Conservation (phyloP, 2,888 invertebrate species). For the Nephrocerus scutellatus region DNA sequence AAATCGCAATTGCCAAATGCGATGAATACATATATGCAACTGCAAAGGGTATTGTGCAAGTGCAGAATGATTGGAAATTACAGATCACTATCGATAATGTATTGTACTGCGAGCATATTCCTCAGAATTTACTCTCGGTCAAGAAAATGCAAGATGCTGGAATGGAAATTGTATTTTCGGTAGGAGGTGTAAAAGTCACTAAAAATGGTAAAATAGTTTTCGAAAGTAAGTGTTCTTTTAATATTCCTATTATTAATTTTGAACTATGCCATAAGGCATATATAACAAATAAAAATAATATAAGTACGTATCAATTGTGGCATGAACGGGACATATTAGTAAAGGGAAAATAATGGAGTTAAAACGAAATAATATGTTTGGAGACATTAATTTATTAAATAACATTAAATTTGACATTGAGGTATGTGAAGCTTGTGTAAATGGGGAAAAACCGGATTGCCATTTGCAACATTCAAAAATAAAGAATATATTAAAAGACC, state of each 20-base stretch:
- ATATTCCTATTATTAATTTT: slow-evolving; percentile 17
- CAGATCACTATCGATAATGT: slow-evolving; percentile 13
- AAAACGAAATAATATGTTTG: slow-evolving; percentile 9
- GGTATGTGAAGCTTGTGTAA: slow-evolving; percentile 32
- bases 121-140: slow-evolving; percentile 34
- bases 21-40: slow-evolving; percentile 11
- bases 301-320: slow-evolving; percentile 3
- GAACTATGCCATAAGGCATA: slow-evolving; percentile 6
- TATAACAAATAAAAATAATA: not conserved
- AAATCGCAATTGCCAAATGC: slow-evolving; percentile 29
- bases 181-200: slow-evolving; percentile 28
- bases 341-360: slow-evolving; percentile 6
- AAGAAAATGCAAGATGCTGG: slow-evolving; percentile 31
- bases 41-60: slow-evolving; percentile 26
- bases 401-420: slow-evolving; percentile 2
- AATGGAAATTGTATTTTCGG: slow-evolving; percentile 19
- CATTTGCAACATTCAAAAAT: slow-evolving; percentile 28
- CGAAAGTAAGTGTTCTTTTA: slow-evolving; percentile 11
- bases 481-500: slow-evolving; percentile 26
- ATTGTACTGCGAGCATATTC: slow-evolving; percentile 32
- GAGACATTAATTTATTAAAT: not conserved
- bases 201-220: slow-evolving; percentile 21
- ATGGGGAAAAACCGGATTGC: slow-evolving; percentile 35
- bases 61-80: slow-evolving; percentile 27
- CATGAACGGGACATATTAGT: slow-evolving; percentile 11